Base-by-base conservation (phyloP, 30 jellyfish, hydroid and myxozoan genomes). In the Aurelia sp. region DNA sequence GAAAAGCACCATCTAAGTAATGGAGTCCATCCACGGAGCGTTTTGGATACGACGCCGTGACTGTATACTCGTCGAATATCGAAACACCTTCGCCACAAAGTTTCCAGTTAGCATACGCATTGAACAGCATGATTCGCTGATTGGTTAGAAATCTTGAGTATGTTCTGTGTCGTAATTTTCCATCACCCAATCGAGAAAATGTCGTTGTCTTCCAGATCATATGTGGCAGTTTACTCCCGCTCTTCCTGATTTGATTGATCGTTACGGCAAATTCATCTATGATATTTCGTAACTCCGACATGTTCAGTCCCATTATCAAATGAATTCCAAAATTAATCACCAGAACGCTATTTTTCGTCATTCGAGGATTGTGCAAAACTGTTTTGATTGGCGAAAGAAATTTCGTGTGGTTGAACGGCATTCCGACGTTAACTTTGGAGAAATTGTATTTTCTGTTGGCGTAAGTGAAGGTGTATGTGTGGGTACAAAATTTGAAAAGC, bases 151-250 rank as follows among this genome's bases (percentile, higher is more conserved):
- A 87, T 16, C 87, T 31, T 40, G 79, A 67, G n/a, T 64, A 40
- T 16, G 85, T 33, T 13, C 22, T n/a, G 63, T 52, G 37, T 16
- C 73, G 78, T 6, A 37, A 16, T 22, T 60, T 22, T 11, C 47
- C 35, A 9, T 47, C 35, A 23, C 81, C 92, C 51, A 59, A 62
- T 61, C 20, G 61, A 2, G 97, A 22, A 19, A 30, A 16, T 23
- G 97, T 71, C 11, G 97, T 79, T 35, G 97, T 79, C 53, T 68
- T 89, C 97, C 97, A 89, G 8, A 89, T 80, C 11, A 79, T 44
- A 11, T 48, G 48, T 27, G 97, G 89, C 58, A 44, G 55, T 44
- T 44, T 44, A 44, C 15, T 44, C 15, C 55, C 55, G 55, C 55
- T 44, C 3, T 6, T 44, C 55, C 55, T 44, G 55, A 44, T 44